Conservation (phyloP, 1,140 invertebrate genomes). For the Drosophila repleta region DNA sequence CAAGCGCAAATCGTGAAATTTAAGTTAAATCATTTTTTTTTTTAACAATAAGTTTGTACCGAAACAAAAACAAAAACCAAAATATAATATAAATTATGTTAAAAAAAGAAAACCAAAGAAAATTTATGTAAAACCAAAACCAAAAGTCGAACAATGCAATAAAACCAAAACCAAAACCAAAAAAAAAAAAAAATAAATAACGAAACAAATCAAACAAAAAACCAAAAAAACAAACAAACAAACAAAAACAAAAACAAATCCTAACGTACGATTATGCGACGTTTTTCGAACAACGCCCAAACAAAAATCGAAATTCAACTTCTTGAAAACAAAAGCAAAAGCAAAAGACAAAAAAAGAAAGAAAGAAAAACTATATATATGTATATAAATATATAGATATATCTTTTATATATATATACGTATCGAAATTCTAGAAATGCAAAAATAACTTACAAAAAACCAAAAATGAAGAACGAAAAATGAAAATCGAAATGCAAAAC, state of each 20-base stretch:
- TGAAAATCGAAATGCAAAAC: conserved; percentile 32
- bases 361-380: conserved; percentile 9
- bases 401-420: conserved; percentile 31
- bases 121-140: conserved; percentile 46
- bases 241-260: conserved; percentile 62
- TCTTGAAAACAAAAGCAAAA: conserved; percentile 87
- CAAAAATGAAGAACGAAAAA: conserved; percentile 36
- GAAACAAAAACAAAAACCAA: conserved; percentile 42
- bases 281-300: conserved; percentile 86
- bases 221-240: conserved; percentile 25
- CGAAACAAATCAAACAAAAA: conserved; percentile 53
- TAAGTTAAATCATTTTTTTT: conserved; percentile 37
- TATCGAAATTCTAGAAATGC: conserved; percentile 60
- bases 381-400: conserved; percentile 33
- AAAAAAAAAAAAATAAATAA: conserved; percentile 40
- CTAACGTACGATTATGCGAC: conserved; percentile 77
- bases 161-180: conserved; percentile 27
- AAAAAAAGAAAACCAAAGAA: conserved; percentile 31
- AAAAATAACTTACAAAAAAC: conserved; percentile 52
- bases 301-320: conserved; percentile 98
- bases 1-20: conserved; percentile 38
- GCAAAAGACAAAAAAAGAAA: conserved; percentile 81
- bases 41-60: conserved; percentile 40
- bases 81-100: conserved; percentile 39
- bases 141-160: conserved; percentile 10